Base-by-base conservation (phyloP, 1,140 invertebrate species). In the Anthonomus grandis region DNA sequence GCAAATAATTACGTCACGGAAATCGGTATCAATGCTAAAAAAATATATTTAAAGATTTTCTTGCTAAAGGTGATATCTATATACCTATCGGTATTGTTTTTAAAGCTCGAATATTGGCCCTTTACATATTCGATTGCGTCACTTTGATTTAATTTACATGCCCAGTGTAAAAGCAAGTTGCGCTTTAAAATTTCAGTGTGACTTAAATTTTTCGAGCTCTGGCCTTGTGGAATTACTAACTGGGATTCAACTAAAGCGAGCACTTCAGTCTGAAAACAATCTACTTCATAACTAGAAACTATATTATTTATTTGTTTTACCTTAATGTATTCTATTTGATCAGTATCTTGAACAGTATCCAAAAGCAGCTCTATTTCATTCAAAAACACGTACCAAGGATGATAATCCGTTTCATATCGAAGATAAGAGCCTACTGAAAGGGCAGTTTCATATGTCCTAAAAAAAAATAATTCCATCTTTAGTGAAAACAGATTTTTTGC, bases 301-400 rank as follows among this genome's bases (percentile, higher is more conserved):
- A n/a, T n/a, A n/a, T n/a, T n/a, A n/a, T n/a, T n/a, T n/a, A n/a
- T n/a, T n/a, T n/a, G n/a, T n/a, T n/a, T n/a, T n/a, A n/a, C n/a
- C n/a, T n/a, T n/a, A n/a, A n/a, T n/a, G n/a, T n/a, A n/a, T n/a
- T n/a, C n/a, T n/a, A n/a, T n/a, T n/a, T n/a, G n/a, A n/a, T n/a
- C n/a, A n/a, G n/a, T n/a, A n/a, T n/a, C n/a, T n/a, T n/a, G n/a
- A n/a, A n/a, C n/a, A n/a, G n/a, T n/a, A n/a, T n/a, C n/a, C n/a
- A n/a, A n/a, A n/a, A n/a, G n/a, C 67, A 71, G 77, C 21, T 71
- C 74, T n/a, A 84, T 76, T 24, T 78, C 78, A 24, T 70, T 74
- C 10, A 83, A 74, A 10, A 82, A 84, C 1, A 83, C 70, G 17
- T 74, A 71, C 86, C 86, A 89, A 3, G 85, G 83, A 34, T 83